These are phyloP conservation scores for Tetrao urogallus DNA, from an alignment of 2,113 vertebrate genomes.

Conservation along the genomic window DNA sequence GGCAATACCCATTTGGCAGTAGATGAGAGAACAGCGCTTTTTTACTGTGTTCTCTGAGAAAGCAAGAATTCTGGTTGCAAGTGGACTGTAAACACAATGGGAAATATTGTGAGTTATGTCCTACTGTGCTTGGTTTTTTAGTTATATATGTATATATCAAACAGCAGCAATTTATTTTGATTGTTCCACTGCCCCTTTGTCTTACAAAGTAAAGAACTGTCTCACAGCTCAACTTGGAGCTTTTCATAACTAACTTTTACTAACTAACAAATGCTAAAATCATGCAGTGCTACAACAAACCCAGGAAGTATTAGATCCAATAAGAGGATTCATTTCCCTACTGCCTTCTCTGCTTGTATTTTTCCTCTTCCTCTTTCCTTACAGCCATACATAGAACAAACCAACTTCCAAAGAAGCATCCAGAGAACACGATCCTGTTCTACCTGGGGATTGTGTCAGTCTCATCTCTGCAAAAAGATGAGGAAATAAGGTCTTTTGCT, in stretches of 20 bases:
- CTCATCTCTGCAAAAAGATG: background rate
- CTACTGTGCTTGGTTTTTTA: background rate
- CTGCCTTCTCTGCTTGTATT: background rate
- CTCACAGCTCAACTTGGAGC: background rate
- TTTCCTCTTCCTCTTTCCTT: background rate
- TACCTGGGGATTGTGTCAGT: fast-evolving
- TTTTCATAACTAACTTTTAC: background rate
- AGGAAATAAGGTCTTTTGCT: background rate
- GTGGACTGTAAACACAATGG: background rate
- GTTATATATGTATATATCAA: background rate
- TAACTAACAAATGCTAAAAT: background rate
- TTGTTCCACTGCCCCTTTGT: fast-evolving
- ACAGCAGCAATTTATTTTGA: fast-evolving
- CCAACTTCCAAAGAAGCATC: background rate
- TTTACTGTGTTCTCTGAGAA: background rate
- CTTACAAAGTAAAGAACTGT: background rate
- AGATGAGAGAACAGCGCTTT: background rate
- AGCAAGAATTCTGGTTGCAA: background rate
- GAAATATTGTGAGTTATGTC: background rate
- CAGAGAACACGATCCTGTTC: background rate
- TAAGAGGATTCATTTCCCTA: background rate
- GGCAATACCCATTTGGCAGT: fast-evolving
- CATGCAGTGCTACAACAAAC: too few species aligned
- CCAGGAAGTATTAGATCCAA: background rate
- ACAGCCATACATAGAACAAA: fast-evolving